A percentile compares a stretch with the other conserved stretches of the same genome.
Conservation (phyloP, 37 sponge, comb jelly and placozoan genomes). For the Hormiphora californensis region DNA sequence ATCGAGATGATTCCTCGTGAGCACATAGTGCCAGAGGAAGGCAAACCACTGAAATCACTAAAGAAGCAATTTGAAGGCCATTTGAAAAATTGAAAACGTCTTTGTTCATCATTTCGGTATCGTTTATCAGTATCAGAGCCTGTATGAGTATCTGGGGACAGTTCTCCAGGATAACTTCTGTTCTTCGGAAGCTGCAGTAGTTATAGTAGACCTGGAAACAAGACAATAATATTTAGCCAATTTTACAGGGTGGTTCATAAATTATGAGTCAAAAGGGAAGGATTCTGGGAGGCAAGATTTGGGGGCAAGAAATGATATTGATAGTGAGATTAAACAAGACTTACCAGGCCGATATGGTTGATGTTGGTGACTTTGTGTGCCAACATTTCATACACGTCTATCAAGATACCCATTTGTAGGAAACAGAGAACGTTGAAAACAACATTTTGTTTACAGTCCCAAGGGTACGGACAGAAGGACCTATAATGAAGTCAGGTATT, state of each 20-base stretch:
- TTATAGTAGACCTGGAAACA: slow-evolving; percentile 16
- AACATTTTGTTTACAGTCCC: neutral
- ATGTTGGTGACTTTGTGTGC: slow-evolving; percentile 12
- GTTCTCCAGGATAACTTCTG: slow-evolving; percentile 44
- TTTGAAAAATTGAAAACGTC: no score
- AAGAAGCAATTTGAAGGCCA: neutral
- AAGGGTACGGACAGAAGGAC: neutral
- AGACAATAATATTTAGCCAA: no score
- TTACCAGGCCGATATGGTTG: neutral
- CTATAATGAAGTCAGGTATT: no score
- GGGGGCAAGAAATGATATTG: no score
- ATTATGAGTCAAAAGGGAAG: no score
- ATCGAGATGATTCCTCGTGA: slow-evolving; percentile 42
- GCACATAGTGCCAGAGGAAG: slow-evolving; percentile 46
- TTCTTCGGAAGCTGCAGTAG: slow-evolving; percentile 35
- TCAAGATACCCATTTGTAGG: slow-evolving; percentile 17
- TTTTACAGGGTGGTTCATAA: no score
- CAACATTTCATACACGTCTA: slow-evolving; percentile 46
- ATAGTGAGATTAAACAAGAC: no score
- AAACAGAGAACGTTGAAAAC: neutral
- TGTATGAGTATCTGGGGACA: slow-evolving; percentile 47
- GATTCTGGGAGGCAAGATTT: no score
- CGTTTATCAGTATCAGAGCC: neutral
- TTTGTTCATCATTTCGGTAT: neutral
- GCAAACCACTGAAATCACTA: neutral